phyloP scores from a whole-genome alignment of 1,140 invertebrate species.

The Maniola jurtina region DNA sequence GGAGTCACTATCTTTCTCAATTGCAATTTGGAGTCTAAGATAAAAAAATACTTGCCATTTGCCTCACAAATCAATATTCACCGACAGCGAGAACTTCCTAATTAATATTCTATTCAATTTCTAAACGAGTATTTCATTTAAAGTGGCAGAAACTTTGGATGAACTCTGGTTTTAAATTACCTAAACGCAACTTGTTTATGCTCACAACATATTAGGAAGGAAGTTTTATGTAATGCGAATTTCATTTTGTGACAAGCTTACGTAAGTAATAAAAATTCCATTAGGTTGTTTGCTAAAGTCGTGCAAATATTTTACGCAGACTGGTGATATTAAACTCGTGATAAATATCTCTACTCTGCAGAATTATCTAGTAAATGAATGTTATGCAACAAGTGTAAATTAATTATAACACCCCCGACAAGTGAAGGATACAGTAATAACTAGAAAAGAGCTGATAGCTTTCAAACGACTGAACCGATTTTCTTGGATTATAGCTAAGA shows the following conservation, averaged over 20 bases:
- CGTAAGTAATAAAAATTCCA: not conserved
- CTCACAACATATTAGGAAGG: not conserved
- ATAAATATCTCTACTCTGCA: no score
- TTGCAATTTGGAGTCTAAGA: not conserved
- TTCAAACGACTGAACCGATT: no score
- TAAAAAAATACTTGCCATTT: not conserved
- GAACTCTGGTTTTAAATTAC: not conserved
- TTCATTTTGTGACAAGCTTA: not conserved
- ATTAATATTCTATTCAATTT: not conserved
- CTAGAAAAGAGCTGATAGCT: no score
- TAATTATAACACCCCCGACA: no score
- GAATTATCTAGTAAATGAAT: no score
- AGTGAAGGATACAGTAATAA: no score
- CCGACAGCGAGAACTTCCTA: not conserved
- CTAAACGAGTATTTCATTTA: not conserved
- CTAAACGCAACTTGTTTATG: not conserved
- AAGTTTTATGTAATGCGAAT: not conserved
- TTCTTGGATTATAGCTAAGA: no score
- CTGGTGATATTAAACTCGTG: no score
- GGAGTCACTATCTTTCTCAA: not conserved
- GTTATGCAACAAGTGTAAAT: no score
- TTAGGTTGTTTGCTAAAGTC: not conserved
- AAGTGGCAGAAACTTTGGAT: not conserved
- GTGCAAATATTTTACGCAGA: no score
- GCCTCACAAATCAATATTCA: not conserved